phyloP scores from a whole-genome alignment of 2,797 vertebrate species.

The Pampus argenteus region DNA sequence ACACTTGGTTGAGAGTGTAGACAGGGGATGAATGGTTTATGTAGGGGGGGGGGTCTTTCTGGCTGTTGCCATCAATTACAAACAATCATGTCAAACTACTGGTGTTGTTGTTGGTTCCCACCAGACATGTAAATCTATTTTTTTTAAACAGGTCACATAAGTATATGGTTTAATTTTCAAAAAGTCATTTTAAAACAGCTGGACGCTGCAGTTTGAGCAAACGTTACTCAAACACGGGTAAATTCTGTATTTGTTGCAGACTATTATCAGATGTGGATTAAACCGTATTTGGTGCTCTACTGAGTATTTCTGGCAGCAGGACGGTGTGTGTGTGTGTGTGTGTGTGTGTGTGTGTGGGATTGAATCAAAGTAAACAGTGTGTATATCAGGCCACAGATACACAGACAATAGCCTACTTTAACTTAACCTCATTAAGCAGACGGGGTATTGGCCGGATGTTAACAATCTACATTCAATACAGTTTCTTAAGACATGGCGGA shows the following conservation, averaged over 20 bases:
- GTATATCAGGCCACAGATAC: too few species aligned
- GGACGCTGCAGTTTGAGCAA: background rate
- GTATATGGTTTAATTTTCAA: too few species aligned
- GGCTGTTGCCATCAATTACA: conserved; percentile 20
- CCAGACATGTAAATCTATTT: background rate
- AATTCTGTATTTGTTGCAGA: background rate
- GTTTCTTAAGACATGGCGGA: too few species aligned
- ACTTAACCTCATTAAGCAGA: too few species aligned
- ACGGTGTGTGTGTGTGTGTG: background rate
- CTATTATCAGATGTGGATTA: background rate
- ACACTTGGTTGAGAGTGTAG: conserved; percentile 19
- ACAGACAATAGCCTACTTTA: too few species aligned
- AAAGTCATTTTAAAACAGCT: background rate
- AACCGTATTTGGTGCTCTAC: background rate
- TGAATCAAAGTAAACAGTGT: too few species aligned
- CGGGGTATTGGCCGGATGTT: background rate
- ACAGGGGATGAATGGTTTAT: conserved; percentile 12
- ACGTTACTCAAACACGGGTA: background rate
- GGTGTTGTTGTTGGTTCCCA: background rate
- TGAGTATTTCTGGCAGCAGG: conserved; percentile 9
- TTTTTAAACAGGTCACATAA: too few species aligned
- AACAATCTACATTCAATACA: too few species aligned
- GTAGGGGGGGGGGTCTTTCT: background rate
- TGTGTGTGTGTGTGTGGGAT: conserved; percentile 11
- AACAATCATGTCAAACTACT: conserved; percentile 6